phyloP scores from a whole-genome alignment of 1,140 invertebrate species.

The Diabrotica virgifera region DNA sequence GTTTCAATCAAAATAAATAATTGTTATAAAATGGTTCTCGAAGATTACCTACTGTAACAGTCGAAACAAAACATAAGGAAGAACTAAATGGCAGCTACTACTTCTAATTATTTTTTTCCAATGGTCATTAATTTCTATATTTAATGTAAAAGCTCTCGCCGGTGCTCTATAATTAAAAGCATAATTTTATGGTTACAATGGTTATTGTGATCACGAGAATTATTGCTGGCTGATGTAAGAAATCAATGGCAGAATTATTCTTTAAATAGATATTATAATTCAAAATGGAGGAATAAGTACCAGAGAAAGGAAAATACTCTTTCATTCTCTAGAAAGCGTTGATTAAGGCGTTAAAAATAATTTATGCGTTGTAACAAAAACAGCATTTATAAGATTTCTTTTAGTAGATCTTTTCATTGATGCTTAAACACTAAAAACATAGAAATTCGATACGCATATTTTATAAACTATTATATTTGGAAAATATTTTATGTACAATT shows the following conservation, averaged over 20 bases:
- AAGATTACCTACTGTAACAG: neutral
- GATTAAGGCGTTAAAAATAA: no score
- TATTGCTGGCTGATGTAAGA: neutral
- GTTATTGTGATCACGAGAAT: neutral
- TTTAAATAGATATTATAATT: neutral
- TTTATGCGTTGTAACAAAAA: no score
- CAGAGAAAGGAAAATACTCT: no score
- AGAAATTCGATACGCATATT: no score
- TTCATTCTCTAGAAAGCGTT: no score
- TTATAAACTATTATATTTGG: no score
- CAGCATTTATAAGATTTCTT: no score
- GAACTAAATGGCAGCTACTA: neutral
- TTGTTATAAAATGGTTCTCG: conserved; percentile 2
- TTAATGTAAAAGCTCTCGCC: neutral
- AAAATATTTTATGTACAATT: no score
- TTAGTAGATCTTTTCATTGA: no score
- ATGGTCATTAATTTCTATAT: conserved; percentile 1
- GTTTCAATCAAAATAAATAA: neutral
- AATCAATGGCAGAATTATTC: neutral
- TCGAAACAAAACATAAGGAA: neutral
- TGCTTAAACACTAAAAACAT: no score
- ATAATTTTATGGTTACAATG: neutral
- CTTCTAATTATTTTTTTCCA: neutral
- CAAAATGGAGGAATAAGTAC: no score
- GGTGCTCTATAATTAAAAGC: neutral